Evolutionary conservation across 2,113 vertebrate genomes (phyloP).

Genomic region (Daubentonia madagascariensis): DNA sequence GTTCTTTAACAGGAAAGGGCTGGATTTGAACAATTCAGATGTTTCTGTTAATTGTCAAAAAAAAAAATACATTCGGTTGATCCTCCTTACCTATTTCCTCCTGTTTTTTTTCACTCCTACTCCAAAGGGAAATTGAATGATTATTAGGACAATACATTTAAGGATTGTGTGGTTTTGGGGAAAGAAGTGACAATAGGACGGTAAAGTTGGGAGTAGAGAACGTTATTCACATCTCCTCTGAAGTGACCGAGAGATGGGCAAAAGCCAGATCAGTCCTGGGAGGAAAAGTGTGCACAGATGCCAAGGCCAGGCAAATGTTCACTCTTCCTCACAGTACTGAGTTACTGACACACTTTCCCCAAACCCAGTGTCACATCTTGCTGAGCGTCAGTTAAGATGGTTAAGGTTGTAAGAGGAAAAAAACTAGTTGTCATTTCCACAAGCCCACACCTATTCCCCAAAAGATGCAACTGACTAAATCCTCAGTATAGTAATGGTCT

Average conservation of each 20-base stretch:
- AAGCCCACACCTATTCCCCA: background rate
- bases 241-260: background rate
- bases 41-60: slow-evolving; percentile 74
- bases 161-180: background rate
- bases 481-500: background rate
- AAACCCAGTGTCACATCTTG: background rate
- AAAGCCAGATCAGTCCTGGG: background rate
- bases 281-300: background rate
- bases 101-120: background rate
- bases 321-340: background rate
- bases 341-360: background rate
- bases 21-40: slow-evolving; percentile 39
- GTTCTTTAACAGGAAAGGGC: slow-evolving; percentile 65
- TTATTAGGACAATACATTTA: background rate
- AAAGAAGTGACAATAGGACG: background rate
- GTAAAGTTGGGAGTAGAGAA: background rate
- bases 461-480: background rate
- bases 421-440: background rate
- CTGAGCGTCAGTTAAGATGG: background rate
- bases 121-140: background rate
- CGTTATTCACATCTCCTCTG: background rate
- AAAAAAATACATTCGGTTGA: slow-evolving; percentile 15
- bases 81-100: background rate
- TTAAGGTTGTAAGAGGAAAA: background rate
- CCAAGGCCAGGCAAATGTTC: background rate